A percentile compares a stretch with the other conserved stretches of the same genome.
Conservation (phyloP, 1,140 invertebrate genomes). For the Temnothorax longispinosus region DNA sequence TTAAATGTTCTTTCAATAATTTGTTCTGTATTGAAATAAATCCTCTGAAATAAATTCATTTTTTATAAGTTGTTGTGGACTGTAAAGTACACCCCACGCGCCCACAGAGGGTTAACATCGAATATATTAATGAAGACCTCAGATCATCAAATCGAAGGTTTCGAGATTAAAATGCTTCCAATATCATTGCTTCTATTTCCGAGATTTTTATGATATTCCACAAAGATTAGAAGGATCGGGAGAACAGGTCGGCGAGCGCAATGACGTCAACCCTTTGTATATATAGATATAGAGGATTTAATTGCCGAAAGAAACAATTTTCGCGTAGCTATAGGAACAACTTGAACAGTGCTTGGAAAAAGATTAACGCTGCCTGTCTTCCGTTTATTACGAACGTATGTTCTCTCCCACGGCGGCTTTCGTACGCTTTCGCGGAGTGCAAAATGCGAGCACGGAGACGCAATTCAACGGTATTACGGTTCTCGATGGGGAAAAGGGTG, state of each 20-base stretch:
- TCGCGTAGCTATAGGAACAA: conserved; percentile 82
- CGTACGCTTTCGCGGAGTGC: conserved; percentile 71
- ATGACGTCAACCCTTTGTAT: conserved; percentile 44
- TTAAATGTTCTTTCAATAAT: too few relatives aligned
- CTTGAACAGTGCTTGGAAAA: conserved; percentile 80
- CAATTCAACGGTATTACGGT: conserved; percentile 64
- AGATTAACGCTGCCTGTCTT: conserved; percentile 73
- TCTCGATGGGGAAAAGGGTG: neutral
- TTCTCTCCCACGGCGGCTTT: conserved; percentile 63
- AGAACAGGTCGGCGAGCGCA: neutral
- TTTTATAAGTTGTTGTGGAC: too few relatives aligned
- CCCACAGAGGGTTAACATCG: too few relatives aligned
- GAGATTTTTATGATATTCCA: neutral
- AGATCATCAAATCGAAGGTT: neutral
- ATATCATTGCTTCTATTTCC: neutral
- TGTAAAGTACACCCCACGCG: too few relatives aligned
- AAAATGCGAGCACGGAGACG: conserved; percentile 80
- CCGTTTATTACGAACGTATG: conserved; percentile 72
- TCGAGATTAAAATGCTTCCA: neutral
- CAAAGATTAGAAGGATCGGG: neutral
- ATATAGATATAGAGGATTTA: conserved; percentile 81
- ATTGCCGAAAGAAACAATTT: conserved; percentile 82
- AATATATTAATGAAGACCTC: neutral
- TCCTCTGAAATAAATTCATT: too few relatives aligned
- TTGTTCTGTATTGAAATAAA: too few relatives aligned